phyloP scores from a whole-genome alignment of 2,113 vertebrate species.

The Falcunculus frontatus region DNA sequence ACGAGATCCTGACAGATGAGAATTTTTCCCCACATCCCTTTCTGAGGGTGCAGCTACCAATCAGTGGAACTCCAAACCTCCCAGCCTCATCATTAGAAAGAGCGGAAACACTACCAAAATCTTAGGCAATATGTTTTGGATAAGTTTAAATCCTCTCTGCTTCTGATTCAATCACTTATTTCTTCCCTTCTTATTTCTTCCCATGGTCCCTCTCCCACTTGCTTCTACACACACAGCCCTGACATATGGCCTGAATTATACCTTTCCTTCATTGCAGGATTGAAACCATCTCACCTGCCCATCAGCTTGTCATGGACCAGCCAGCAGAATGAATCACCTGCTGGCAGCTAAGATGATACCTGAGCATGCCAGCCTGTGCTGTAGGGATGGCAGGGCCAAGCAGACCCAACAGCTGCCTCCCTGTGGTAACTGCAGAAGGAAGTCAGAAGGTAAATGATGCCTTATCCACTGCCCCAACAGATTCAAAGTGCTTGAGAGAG shows the following conservation, averaged over 20 bases:
- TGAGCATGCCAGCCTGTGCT: neutral
- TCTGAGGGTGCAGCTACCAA: neutral
- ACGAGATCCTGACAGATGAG: neutral
- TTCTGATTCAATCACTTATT: constrained; percentile 21
- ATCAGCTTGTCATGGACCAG: neutral
- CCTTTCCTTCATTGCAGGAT: neutral
- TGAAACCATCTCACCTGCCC: constrained; percentile 33
- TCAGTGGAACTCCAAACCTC: neutral
- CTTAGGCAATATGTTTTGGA: neutral
- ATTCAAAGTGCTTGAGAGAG: neutral
- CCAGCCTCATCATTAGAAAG: neutral
- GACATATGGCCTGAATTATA: constrained; percentile 24
- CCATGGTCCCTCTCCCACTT: neutral
- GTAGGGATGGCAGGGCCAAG: neutral
- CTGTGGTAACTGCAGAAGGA: neutral
- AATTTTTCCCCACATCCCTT: neutral
- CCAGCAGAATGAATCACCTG: neutral
- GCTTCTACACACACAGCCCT: neutral
- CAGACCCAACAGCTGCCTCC: neutral
- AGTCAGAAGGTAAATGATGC: neutral
- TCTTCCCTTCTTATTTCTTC: neutral
- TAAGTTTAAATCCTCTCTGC: neutral
- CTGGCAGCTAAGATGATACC: neutral
- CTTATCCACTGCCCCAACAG: neutral
- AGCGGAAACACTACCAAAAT: neutral